Conservation (phyloP, 2,797 vertebrate genomes). For the Myotis vivesi region DNA sequence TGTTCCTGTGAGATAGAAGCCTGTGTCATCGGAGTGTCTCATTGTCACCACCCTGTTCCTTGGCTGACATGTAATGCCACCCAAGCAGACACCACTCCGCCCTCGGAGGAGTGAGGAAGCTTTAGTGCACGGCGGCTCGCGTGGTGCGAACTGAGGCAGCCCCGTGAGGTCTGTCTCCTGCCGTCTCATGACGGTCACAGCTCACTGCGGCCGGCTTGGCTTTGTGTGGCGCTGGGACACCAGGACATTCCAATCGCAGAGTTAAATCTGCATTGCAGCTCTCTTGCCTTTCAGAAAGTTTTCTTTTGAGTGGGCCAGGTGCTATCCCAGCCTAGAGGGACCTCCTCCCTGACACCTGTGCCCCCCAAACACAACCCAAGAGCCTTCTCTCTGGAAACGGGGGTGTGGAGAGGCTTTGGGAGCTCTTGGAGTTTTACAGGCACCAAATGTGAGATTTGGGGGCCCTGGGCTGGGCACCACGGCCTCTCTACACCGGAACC, state of each 20-base stretch:
- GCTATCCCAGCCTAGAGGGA: neutral
- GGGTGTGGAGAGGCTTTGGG: neutral
- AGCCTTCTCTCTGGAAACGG: neutral
- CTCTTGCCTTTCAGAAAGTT: neutral
- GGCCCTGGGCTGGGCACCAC: neutral
- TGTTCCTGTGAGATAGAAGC: neutral
- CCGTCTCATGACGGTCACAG: neutral
- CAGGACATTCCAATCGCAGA: neutral
- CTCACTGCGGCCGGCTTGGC: neutral
- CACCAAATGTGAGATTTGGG: neutral
- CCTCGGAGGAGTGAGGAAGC: neutral
- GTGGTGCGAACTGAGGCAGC: accelerated
- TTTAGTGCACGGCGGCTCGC: accelerated
- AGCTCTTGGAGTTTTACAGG: too few relatives aligned
- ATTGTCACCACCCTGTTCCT: neutral
- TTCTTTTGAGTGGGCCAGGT: neutral
- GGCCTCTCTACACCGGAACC: too few relatives aligned
- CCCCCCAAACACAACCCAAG: too few relatives aligned
- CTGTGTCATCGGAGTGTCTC: neutral
- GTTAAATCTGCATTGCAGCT: neutral
- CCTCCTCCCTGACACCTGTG: neutral
- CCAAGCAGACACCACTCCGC: too few relatives aligned
- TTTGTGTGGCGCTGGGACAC: neutral
- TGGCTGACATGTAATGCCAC: neutral
- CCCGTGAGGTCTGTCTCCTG: neutral